Evolutionary conservation across 2,797 vertebrate genomes (phyloP), one percentile per base, ranked within the genome.

Genomic region (Artibeus lituratus): DNA sequence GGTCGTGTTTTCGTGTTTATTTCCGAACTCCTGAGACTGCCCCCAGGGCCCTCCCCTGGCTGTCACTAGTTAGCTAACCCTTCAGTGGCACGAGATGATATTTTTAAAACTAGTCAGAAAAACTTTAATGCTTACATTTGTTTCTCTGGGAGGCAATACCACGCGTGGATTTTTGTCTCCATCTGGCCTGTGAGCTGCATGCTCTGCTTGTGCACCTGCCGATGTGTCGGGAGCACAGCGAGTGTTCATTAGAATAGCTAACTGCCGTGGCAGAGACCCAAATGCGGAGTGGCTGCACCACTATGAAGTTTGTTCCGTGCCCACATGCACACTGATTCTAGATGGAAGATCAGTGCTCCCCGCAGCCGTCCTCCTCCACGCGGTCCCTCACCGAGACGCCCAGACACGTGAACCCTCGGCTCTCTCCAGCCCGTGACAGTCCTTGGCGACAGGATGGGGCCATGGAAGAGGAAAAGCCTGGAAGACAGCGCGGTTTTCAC

Each of bases 81-180:
- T 97, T 94, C 93, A 73, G 82, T 59, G 82, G 62, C 94, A 93
- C 67, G 96, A 97, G 97, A 65, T 59, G 89, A 57, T 95, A 97
- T 42, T 83, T 84, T 84, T 77, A 83, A 85, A 92, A 90, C 72
- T 94, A 76, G 62, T 94, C 96, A 94, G 78, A 91, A 96, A 94
- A 96, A 65, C 55, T n/a, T 93, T 87, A 97, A 96, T 98, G 93
- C 81, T 96, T 95, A 53, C 37, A 69, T 95, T 96, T 94, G 81
- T 86, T 89, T 97, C 91, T 19, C 91, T 80, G 39, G 59, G 47
- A 87, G 81, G 74, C 72, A 95, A 80, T 15, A 88, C 90, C 62
- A 55, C 51, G 72, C 81, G 85, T 83, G 1, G 94, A 65, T 97
- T 97, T 96, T 84, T 76, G 49, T 91, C 78, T 96, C 87, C 55